These are phyloP conservation scores for Corapipo altera DNA, from an alignment of 2,113 vertebrate species.

Conservation along the genomic window DNA sequence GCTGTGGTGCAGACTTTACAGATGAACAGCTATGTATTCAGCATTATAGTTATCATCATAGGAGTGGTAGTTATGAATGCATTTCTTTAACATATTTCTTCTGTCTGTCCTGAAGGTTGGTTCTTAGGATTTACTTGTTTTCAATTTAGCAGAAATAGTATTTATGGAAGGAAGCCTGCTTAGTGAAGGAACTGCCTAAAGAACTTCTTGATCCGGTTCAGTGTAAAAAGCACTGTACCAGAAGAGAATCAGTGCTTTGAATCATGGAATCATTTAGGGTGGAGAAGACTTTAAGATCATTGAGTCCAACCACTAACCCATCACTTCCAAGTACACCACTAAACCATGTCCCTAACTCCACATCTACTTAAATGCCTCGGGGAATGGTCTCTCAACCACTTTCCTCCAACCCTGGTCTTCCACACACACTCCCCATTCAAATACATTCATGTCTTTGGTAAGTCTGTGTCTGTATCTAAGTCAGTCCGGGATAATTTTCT, in stretches of 20 bases:
- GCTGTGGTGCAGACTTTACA: not conserved
- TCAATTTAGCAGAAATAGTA: not conserved
- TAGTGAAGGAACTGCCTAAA: not conserved
- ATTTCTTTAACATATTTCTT: not conserved
- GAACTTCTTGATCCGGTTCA: not conserved
- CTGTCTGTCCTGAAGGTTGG: not conserved
- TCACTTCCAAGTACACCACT: not conserved
- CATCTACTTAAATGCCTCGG: not conserved
- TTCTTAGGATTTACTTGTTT: not conserved
- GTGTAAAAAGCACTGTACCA: not conserved
- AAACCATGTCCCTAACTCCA: not conserved
- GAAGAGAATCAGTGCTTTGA: not conserved
- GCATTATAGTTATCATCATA: not conserved
- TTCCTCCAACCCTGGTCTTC: not conserved
- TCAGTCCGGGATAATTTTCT: not conserved
- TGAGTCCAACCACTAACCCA: not conserved
- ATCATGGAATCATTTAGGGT: not conserved
- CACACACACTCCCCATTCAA: not conserved
- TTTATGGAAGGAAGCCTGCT: not conserved
- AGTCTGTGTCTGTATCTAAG: not conserved
- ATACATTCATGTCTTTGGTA: not conserved
- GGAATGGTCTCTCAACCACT: not conserved
- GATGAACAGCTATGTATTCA: not conserved
- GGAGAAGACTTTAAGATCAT: not conserved
- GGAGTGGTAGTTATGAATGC: not conserved